Percentiles rank a stretch among this genome's conserved stretches.
Evolutionary conservation across 2,797 vertebrate species (phyloP).

Genomic region (Danio tinwini): DNA sequence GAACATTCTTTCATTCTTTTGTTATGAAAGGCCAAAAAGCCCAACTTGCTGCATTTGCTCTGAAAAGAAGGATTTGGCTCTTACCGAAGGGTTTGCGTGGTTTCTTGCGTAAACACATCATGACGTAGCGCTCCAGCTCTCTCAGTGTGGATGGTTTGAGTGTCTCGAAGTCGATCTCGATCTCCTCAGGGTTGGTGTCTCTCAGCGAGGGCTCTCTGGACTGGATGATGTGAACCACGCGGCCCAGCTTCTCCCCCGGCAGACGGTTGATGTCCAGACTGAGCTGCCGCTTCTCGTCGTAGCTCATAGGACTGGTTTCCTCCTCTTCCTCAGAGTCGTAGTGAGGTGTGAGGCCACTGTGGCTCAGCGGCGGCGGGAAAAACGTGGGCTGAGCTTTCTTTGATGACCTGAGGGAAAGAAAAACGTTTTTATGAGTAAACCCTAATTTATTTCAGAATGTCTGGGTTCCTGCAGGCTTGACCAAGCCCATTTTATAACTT

Average conservation of each 20-base stretch:
- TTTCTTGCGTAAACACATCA: slow-evolving; percentile 92
- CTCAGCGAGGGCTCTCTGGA: slow-evolving; percentile 89
- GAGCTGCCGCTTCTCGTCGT: slow-evolving; percentile 92
- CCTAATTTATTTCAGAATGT: too few species aligned
- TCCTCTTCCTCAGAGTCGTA: slow-evolving; percentile 92
- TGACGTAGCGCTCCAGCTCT: slow-evolving; percentile 91
- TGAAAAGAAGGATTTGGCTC: slow-evolving; percentile 15
- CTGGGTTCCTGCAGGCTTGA: too few species aligned
- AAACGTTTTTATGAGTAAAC: not conserved
- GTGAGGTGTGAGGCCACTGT: slow-evolving; percentile 65
- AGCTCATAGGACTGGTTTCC: slow-evolving; percentile 91
- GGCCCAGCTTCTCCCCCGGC: slow-evolving; percentile 91
- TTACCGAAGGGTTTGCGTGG: slow-evolving; percentile 88
- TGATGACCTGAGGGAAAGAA: slow-evolving; percentile 71
- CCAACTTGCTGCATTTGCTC: too few species aligned
- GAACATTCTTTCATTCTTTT: too few species aligned
- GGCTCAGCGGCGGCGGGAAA: slow-evolving; percentile 54
- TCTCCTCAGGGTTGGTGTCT: slow-evolving; percentile 94
- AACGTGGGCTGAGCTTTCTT: slow-evolving; percentile 75
- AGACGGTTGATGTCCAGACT: slow-evolving; percentile 95
- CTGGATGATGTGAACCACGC: slow-evolving; percentile 95
- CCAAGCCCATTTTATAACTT: too few species aligned
- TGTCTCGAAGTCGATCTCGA: slow-evolving; percentile 95
- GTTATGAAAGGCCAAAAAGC: too few species aligned
- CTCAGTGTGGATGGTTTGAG: slow-evolving; percentile 92